Conservation (phyloP, 2,113 vertebrate species). For the Cololabis saira region DNA sequence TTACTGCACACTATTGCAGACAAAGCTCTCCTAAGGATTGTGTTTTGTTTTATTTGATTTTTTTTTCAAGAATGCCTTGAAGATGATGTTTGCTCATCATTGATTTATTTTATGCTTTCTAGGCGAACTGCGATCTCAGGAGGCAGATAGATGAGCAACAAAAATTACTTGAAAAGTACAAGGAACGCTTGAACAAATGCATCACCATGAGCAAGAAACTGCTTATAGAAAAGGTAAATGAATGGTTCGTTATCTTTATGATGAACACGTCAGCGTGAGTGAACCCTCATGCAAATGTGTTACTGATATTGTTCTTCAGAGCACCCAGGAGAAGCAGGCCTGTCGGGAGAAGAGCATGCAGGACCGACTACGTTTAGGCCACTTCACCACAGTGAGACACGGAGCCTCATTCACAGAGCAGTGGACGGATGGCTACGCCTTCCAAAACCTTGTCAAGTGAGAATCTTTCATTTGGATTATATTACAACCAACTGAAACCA, state of each 20-base stretch:
- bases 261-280: background rate
- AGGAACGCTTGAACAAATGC: conserved; percentile 99
- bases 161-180: conserved; percentile 99
- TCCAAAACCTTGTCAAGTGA: conserved; percentile 99
- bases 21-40: background rate
- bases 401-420: conserved; percentile 99
- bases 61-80: background rate
- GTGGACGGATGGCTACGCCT: conserved; percentile 99
- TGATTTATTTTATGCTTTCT: conserved; percentile 10
- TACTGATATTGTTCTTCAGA: conserved; percentile 79
- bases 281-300: background rate
- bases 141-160: conserved; percentile 99
- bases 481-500: too few relatives aligned
- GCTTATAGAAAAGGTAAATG: conserved; percentile 95
- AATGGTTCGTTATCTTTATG: background rate
- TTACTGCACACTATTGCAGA: background rate
- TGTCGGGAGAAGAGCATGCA: conserved; percentile 99
- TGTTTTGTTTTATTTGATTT: background rate
- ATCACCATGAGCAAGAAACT: conserved; percentile 99
- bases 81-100: background rate
- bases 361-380: conserved; percentile 96
- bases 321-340: conserved; percentile 97
- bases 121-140: conserved; percentile 99
- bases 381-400: conserved; percentile 98
- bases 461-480: conserved; percentile 11